Evolutionary conservation across 2,797 vertebrate genomes (phyloP).

Genomic region (Pangasius mekongensis): DNA sequence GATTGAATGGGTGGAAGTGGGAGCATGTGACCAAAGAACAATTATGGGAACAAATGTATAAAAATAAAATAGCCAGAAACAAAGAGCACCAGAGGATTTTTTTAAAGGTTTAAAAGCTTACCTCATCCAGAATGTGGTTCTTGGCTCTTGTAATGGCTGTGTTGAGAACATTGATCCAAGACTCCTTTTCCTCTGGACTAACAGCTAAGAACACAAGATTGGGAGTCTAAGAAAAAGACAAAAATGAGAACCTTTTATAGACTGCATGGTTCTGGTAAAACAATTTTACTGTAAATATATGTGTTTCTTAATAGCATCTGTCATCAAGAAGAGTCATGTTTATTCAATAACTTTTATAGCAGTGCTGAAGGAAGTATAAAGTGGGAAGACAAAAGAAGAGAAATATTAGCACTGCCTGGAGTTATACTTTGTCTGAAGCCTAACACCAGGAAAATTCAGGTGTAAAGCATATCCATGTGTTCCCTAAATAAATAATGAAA

Average conservation of each 20-base stretch:
- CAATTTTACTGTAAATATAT: background rate
- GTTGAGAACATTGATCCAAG: slow-evolving; percentile 89
- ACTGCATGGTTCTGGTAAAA: background rate
- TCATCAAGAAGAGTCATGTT: background rate
- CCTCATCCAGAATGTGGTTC: slow-evolving; percentile 85
- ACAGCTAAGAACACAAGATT: slow-evolving; percentile 94
- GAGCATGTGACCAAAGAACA: slow-evolving; percentile 16
- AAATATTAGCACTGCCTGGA: background rate
- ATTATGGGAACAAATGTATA: slow-evolving; percentile 21
- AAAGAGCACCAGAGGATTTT: slow-evolving; percentile 4
- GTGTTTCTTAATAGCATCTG: background rate
- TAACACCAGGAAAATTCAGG: background rate
- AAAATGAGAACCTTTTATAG: background rate
- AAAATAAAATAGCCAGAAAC: slow-evolving; percentile 4
- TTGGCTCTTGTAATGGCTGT: slow-evolving; percentile 87
- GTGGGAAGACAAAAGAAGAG: background rate
- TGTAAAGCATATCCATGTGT: background rate
- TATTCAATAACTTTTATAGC: background rate
- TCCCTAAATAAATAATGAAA: background rate
- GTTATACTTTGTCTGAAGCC: background rate
- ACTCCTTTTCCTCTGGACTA: slow-evolving; percentile 96
- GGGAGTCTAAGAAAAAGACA: slow-evolving; percentile 77
- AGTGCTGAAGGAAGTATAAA: background rate
- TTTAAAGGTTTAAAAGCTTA: slow-evolving; percentile 28
- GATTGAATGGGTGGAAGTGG: slow-evolving; percentile 25